Evolutionary conservation across 2,797 vertebrate species (phyloP), one percentile per base, ranked within the genome.

Genomic region (Margarornis squamiger): DNA sequence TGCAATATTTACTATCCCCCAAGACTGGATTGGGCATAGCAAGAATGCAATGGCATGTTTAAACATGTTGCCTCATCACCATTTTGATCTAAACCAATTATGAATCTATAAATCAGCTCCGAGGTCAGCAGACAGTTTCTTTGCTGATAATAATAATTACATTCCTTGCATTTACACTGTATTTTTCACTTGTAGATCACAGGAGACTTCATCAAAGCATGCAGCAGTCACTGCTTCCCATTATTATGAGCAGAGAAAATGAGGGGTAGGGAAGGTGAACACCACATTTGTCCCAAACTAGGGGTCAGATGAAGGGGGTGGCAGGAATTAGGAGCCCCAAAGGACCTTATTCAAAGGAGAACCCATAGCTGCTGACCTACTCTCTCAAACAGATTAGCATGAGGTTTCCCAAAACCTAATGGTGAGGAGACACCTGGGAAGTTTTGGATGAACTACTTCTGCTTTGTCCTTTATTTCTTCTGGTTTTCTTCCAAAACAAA

Each of bases 121-220:
- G 1, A 94, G 92, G 91, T 92, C 88, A 92, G 58, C 62, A 54
- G 73, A 63, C 76, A 90, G 52, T 86, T 88, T 76, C 85, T 73
- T 43, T 79, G 32, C 48, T 63, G 91, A 95, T 94, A 91, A 87
- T 92, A 92, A 89, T 96, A 96, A 96, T 95, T 95, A 94, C 49
- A 41, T 61, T 92, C 84, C 78, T 87, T 80, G 74, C 90, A 43
- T 76, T 93, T 88, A 17, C 67, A 39, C 71, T 90, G 82, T 41
- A 14, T 83, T 96, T 97, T 94, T 92, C 63, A 27, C 70, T n/a
- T 12, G 62, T 9, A 92, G 91, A 95, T 95, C 79, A 92, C 90
- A 95, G 92, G 90, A 61, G 71, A n/a, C 82, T 90, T 70, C 92
- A 92, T 94, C 94, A 94, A 96, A 95, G 90, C 90, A 90, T 57